Conservation (phyloP, 1,140 invertebrate genomes). For the Sweltsa coloradensis region DNA sequence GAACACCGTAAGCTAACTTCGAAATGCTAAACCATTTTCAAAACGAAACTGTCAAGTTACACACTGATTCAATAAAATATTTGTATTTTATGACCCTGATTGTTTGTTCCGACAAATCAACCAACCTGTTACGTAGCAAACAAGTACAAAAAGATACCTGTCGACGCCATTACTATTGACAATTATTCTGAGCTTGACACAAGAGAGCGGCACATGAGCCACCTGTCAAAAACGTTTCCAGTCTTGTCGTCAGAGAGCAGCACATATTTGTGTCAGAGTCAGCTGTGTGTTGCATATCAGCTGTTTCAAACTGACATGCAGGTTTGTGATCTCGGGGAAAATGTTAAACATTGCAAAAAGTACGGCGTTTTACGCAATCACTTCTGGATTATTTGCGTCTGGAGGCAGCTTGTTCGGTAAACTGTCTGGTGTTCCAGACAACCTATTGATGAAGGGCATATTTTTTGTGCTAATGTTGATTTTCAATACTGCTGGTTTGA, state of each 20-base stretch:
- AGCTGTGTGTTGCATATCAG: neutral
- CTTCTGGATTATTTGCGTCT: constrained; percentile 25
- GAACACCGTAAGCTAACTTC: too few relatives aligned
- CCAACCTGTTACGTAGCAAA: too few relatives aligned
- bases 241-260: too few relatives aligned
- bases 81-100: too few relatives aligned
- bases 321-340: constrained; percentile 17
- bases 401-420: constrained; percentile 29
- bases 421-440: constrained; percentile 20
- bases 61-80: too few relatives aligned
- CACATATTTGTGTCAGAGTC: too few relatives aligned
- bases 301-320: constrained; percentile 11
- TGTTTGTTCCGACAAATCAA: too few relatives aligned
- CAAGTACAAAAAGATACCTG: too few relatives aligned
- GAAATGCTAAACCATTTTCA: too few relatives aligned
- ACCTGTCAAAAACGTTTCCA: neutral
- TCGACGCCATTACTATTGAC: neutral
- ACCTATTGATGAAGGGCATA: constrained; percentile 24
- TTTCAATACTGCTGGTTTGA: constrained; percentile 42
- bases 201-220: neutral
- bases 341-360: neutral
- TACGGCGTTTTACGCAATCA: neutral
- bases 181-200: neutral
- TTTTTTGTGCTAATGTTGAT: constrained; percentile 39
- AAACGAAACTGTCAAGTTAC: too few relatives aligned